These are phyloP conservation scores for Grantiella picta DNA, from an alignment of 2,113 vertebrate species.

Conservation along the genomic window DNA sequence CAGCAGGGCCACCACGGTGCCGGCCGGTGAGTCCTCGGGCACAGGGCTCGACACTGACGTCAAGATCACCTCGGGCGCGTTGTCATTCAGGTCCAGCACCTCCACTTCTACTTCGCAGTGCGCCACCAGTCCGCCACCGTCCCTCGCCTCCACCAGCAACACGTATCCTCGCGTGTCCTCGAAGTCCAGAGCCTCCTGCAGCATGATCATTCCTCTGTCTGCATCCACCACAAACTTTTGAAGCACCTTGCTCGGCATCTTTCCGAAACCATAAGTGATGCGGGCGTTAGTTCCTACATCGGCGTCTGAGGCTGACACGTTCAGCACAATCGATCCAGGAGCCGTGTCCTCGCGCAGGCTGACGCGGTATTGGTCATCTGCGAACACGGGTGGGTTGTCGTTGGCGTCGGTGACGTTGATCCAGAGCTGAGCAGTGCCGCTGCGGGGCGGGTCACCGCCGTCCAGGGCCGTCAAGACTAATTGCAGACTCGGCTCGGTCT, in stretches of 20 bases:
- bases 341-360: slow-evolving; percentile 62
- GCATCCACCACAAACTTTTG: slow-evolving; percentile 1
- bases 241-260: neutral
- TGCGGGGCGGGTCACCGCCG: neutral
- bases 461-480: too few relatives aligned
- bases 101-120: too few relatives aligned
- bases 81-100: neutral
- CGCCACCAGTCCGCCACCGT: neutral
- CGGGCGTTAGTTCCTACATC: slow-evolving; percentile 44
- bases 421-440: neutral
- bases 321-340: neutral
- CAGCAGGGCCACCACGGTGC: neutral
- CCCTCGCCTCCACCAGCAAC: slow-evolving; percentile 12
- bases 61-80: neutral
- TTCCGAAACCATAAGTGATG: slow-evolving; percentile 39
- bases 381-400: neutral
- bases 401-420: too few relatives aligned
- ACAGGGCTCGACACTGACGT: neutral
- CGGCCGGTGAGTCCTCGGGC: neutral
- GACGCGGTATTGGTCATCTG: slow-evolving; percentile 55
- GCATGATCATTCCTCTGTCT: neutral
- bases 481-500: neutral
- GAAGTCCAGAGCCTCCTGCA: neutral
- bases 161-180: slow-evolving; percentile 8
- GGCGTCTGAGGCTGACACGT: too few relatives aligned